A percentile compares a stretch with the other conserved stretches of the same genome.
phyloP scores from a whole-genome alignment of 2,113 vertebrate genomes.

The rat (Rattus norvegicus) region DNA sequence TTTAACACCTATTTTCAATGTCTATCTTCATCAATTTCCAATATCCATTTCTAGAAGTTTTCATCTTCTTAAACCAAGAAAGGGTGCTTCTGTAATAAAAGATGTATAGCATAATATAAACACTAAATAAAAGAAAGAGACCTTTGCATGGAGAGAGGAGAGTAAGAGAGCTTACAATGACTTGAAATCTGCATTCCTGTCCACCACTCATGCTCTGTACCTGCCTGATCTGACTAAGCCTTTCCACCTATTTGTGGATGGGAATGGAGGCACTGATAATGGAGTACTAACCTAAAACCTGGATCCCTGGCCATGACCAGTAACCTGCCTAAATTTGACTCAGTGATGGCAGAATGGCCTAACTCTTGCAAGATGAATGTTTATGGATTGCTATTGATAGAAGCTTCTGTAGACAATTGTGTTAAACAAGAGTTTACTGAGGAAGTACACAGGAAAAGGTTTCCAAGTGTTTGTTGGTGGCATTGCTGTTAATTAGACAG shows the following conservation, averaged over 20 bases:
- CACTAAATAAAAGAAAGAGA: background rate
- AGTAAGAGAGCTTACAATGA: too few relatives aligned
- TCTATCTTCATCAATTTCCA: background rate
- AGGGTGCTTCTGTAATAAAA: background rate
- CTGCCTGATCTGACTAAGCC: too few relatives aligned
- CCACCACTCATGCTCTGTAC: too few relatives aligned
- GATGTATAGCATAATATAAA: too few relatives aligned
- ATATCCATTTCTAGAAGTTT: background rate
- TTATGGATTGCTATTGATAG: fast-evolving
- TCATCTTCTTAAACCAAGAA: background rate
- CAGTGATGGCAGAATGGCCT: too few relatives aligned
- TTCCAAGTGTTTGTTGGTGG: background rate
- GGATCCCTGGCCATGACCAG: too few relatives aligned
- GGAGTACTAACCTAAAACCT: too few relatives aligned
- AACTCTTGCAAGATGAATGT: fast-evolving
- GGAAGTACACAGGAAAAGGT: background rate
- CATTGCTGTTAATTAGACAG: background rate
- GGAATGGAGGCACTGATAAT: too few relatives aligned
- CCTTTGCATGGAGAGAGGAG: background rate
- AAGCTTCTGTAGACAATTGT: background rate
- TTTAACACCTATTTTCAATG: background rate
- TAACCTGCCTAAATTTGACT: too few relatives aligned
- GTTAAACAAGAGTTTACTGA: background rate
- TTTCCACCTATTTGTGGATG: too few relatives aligned
- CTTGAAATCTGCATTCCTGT: too few relatives aligned